Evolutionary conservation across 2,113 vertebrate species (phyloP).

Genomic region (Rhinoderma darwinii): DNA sequence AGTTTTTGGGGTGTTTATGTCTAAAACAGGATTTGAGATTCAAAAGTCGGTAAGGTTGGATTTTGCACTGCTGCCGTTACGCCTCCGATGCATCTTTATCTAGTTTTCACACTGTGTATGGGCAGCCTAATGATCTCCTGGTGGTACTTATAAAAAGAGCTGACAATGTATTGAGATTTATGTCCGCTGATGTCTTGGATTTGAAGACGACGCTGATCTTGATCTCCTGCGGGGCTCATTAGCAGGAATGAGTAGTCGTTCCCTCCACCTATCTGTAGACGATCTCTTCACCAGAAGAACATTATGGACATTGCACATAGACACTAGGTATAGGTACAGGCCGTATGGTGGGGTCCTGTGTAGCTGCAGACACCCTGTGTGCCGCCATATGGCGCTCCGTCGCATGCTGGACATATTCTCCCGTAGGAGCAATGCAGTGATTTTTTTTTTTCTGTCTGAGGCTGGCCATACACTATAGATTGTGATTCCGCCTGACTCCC

Average conservation of each 20-base stretch:
- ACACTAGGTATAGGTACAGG: too few species aligned
- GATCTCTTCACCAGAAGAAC: too few species aligned
- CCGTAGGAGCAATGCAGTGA: too few species aligned
- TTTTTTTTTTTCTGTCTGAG: too few species aligned
- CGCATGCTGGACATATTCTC: too few species aligned
- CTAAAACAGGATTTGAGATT: not conserved
- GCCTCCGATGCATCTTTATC: not conserved
- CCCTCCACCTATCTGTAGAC: not conserved
- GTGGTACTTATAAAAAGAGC: not conserved
- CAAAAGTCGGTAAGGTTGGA: not conserved
- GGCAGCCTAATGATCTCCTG: not conserved
- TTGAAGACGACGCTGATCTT: not conserved
- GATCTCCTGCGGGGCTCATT: not conserved
- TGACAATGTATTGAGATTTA: not conserved
- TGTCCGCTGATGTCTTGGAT: not conserved
- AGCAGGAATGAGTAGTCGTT: not conserved
- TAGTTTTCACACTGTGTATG: not conserved
- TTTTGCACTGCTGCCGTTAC: not conserved
- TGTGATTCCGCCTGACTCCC: too few species aligned
- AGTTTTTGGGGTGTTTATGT: too few species aligned
- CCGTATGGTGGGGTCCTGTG: too few species aligned
- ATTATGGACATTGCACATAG: too few species aligned
- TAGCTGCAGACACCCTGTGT: too few species aligned
- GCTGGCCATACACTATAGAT: too few species aligned
- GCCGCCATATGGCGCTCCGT: too few species aligned